Evolutionary conservation across 2,797 vertebrate genomes (phyloP).

Genomic region (Acrossocheilus fasciatus): DNA sequence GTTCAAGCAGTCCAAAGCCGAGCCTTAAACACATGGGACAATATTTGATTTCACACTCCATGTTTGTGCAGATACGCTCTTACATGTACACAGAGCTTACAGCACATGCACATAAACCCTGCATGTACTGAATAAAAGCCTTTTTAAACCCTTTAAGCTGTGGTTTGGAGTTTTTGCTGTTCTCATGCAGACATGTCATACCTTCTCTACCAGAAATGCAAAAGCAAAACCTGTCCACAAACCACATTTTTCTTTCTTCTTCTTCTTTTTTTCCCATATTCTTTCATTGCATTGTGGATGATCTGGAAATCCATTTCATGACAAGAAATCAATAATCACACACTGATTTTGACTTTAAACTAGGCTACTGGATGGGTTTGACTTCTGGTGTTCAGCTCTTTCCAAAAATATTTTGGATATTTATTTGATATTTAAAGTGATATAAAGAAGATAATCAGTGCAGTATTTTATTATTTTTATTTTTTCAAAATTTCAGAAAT

Average conservation of each 20-base stretch:
- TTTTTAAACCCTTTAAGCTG: background rate
- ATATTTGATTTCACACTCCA: background rate
- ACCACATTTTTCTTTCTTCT: background rate
- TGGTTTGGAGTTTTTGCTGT: background rate
- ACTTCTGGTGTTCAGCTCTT: background rate
- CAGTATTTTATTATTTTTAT: too few relatives aligned
- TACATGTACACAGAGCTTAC: background rate
- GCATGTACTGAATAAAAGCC: background rate
- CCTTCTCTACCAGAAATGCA: background rate
- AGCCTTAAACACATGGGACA: conserved; percentile 63
- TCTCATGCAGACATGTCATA: background rate
- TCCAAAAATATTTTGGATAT: background rate
- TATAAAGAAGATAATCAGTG: too few relatives aligned
- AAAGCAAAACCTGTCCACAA: background rate
- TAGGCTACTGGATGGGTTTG: background rate
- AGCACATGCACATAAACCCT: background rate
- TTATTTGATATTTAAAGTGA: too few relatives aligned
- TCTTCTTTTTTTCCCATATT: too few relatives aligned
- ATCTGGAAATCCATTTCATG: background rate
- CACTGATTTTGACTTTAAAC: background rate
- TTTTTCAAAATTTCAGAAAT: background rate
- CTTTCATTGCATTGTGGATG: background rate
- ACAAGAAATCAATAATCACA: background rate
- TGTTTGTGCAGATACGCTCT: background rate
- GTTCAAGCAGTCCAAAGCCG: conserved; percentile 71